Evolutionary conservation across 2,888 invertebrate genomes (phyloP).

Genomic region (Leucozona laternaria): DNA sequence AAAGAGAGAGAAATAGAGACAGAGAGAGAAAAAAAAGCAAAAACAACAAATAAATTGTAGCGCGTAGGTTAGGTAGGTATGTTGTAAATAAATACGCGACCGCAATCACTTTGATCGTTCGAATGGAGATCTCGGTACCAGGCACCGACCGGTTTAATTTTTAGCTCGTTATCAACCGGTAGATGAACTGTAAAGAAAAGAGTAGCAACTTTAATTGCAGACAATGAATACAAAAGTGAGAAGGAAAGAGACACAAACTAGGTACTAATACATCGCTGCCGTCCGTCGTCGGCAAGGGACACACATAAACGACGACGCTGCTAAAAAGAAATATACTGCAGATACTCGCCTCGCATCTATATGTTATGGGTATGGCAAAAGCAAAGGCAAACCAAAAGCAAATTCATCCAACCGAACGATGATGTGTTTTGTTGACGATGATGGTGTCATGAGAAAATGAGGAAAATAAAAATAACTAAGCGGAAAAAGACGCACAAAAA

Average conservation of each 20-base stretch:
- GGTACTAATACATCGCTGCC: conserved; percentile 16
- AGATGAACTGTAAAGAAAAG: conserved; percentile 76
- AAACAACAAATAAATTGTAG: conserved; percentile 67
- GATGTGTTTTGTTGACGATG: conserved; percentile 63
- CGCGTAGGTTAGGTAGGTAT: conserved; percentile 74
- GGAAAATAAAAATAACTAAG: conserved; percentile 24
- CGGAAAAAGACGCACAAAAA: conserved; percentile 47
- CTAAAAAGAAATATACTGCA: conserved; percentile 28
- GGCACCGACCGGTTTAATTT: conserved; percentile 78
- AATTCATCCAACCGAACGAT: conserved; percentile 36
- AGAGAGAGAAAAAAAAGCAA: conserved; percentile 27
- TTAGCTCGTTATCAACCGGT: conserved; percentile 78
- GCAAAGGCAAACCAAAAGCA: conserved; percentile 20
- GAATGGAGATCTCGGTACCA: conserved; percentile 77
- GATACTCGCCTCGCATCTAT: conserved; percentile 51
- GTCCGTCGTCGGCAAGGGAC: neutral
- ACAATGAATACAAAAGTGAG: conserved; percentile 59
- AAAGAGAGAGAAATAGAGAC: conserved; percentile 18
- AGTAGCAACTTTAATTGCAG: conserved; percentile 71
- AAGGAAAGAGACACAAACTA: conserved; percentile 29
- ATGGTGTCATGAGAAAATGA: conserved; percentile 60
- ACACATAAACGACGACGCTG: neutral
- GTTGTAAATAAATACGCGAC: conserved; percentile 75
- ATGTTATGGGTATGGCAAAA: conserved; percentile 14
- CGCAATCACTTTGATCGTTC: conserved; percentile 74